Conservation (phyloP, 2,113 vertebrate species). For the Pithys albifrons region DNA sequence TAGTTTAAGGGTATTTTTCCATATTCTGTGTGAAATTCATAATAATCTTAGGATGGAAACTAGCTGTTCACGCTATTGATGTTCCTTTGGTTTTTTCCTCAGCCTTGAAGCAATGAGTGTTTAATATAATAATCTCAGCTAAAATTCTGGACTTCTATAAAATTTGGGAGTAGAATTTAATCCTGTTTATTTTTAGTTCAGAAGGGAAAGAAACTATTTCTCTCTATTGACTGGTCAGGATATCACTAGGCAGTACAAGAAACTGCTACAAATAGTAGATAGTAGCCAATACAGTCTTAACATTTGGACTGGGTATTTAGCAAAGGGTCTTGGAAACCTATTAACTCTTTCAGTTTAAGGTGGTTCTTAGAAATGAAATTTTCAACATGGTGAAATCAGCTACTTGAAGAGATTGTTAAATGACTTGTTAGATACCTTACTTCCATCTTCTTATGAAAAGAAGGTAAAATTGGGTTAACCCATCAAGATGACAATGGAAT, state of each 20-base stretch:
- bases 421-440: conserved; percentile 24
- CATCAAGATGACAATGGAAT: conserved; percentile 12
- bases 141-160: not conserved
- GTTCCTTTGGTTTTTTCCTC: not conserved
- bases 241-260: not conserved
- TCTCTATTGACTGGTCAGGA: not conserved
- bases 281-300: not conserved
- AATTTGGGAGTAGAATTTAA: not conserved
- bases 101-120: not conserved
- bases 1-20: not conserved
- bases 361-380: not conserved
- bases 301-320: not conserved
- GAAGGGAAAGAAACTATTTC: not conserved
- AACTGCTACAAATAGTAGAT: not conserved
- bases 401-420: conserved; percentile 27
- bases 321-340: not conserved
- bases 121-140: conserved; percentile 13
- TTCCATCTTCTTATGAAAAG: not conserved
- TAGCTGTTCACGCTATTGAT: not conserved
- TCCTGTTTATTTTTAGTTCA: not conserved
- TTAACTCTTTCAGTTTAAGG: not conserved
- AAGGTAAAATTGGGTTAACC: conserved; percentile 25
- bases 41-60: not conserved
- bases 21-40: conserved; percentile 1
- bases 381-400: not conserved